Base-by-base conservation (phyloP, 2,113 vertebrate species). In the Serilophus lunatus region DNA sequence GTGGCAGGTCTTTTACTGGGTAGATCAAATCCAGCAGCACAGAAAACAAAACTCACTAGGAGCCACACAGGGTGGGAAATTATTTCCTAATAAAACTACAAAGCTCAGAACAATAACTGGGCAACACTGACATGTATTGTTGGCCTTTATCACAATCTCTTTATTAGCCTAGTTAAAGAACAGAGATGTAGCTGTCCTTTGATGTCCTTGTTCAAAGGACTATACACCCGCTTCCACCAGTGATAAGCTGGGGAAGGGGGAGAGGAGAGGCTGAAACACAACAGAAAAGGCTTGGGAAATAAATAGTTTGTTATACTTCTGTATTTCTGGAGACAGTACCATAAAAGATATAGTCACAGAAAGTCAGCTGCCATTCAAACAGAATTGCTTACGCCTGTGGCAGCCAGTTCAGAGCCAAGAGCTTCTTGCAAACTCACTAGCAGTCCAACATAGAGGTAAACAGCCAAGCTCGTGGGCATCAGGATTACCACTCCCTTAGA, bases 1-100 rank as follows among this genome's bases (percentile, higher is more conserved):
- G 79, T 45, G 40, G 70, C 89, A 94, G 92, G 82, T 95, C 91
- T 97, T 96, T 95, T n/a, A 49, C 86, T 92, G 93, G 95, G 85
- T 87, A 97, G 96, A 97, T 97, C 95, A 95, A 81, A 96, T 93
- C 77, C 44, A 87, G 97, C 92, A 96, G 96, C 91, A 96, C 77
- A 93, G 94, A 97, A 94, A 98, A 97, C 96, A 96, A 96, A 96
- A 92, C 85, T 36, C 87, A 92, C 94, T 91, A 92, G 96, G 97
- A 97, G 89, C 90, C 90, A 71, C 86, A 82, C 75, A 50, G 65
- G 92, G 96, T 90, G 92, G 97, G 95, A 97, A 97, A 98, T 98
- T 96, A 98, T 97, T 98, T 98, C 97, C 97, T 97, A 98, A 98
- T 97, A 98, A 98, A 98, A 98, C 97, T 97, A 98, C 96, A 98